phyloP scores from a whole-genome alignment of 2,797 vertebrate genomes.

The Gila robusta region DNA sequence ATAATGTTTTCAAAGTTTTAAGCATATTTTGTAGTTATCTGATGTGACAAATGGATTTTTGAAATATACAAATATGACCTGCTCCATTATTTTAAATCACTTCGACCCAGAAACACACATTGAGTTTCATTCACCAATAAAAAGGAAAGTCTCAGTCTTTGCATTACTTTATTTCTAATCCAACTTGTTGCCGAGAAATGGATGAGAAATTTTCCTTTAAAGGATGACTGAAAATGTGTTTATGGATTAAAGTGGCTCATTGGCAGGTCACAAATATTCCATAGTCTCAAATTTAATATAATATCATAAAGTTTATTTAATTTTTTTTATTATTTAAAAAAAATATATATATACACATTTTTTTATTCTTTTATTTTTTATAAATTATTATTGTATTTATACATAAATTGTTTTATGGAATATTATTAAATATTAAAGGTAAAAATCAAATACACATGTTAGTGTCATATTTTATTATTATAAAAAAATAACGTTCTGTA shows the following conservation, averaged over 20 bases:
- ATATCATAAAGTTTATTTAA: background rate
- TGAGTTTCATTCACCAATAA: background rate
- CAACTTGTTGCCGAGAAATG: too few species aligned
- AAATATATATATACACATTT: too few species aligned
- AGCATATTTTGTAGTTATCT: background rate
- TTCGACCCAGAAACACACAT: background rate
- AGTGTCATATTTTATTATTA: background rate
- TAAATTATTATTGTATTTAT: background rate
- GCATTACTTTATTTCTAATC: background rate
- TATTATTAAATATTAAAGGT: background rate
- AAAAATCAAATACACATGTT: background rate
- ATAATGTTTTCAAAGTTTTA: background rate
- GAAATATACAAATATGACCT: background rate
- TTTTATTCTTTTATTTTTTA: background rate
- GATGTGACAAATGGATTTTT: constrained; percentile 3
- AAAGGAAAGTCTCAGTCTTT: background rate
- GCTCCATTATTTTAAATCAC: background rate
- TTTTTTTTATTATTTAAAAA: background rate
- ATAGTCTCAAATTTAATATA: background rate
- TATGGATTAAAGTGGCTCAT: background rate
- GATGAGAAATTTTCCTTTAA: background rate
- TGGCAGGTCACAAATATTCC: background rate
- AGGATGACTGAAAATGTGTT: background rate
- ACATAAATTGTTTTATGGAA: background rate
- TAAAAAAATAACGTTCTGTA: background rate